Conservation (phyloP, 1,140 invertebrate species). For the Pemphigus obesinymphae region DNA sequence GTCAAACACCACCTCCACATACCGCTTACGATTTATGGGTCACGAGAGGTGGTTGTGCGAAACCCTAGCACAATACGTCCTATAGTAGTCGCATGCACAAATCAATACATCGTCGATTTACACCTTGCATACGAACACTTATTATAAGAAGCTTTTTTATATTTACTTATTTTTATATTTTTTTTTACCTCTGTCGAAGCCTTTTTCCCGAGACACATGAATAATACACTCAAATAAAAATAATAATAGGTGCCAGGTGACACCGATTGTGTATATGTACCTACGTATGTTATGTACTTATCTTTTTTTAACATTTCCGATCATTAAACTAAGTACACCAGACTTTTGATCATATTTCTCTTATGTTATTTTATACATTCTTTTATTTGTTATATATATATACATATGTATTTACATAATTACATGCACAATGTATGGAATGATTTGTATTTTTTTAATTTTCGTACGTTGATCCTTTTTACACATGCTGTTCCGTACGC, state of each 20-base stretch:
- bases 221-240: neutral
- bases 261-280: neutral
- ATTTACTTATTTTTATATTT: no score
- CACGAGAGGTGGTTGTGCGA: no score
- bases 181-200: neutral
- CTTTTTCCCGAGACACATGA: neutral
- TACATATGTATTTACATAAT: no score
- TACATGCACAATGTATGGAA: neutral
- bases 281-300: neutral
- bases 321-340: neutral
- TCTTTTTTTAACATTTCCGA: neutral
- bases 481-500: neutral
- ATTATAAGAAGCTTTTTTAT: neutral
- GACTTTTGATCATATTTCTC: neutral
- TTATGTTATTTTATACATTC: neutral
- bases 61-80: no score
- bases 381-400: neutral
- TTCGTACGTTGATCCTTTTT: neutral
- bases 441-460: neutral
- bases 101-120: neutral
- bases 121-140: neutral
- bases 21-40: no score
- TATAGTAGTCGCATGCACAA: neutral
- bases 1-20: no score
- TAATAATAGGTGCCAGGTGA: slow-evolving; percentile 32